These are phyloP conservation scores for Acropora yongei DNA, from an alignment of 64 coral and sea anemone genomes.

Conservation along the genomic window DNA sequence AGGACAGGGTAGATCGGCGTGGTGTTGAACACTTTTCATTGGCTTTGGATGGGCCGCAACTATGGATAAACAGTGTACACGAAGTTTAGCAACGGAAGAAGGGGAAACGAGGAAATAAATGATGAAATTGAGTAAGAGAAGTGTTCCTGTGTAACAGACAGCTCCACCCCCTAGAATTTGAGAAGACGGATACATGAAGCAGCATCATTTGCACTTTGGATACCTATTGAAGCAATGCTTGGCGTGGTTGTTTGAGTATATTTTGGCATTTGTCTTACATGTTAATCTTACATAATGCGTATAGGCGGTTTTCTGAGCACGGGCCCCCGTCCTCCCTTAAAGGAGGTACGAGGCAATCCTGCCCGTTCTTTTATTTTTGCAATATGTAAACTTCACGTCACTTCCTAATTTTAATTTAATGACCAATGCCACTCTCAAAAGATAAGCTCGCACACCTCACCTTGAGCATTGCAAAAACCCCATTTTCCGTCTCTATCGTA, in stretches of 20 bases:
- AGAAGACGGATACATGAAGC: background rate
- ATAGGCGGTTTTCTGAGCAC: too few relatives aligned
- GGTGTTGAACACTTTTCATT: slow-evolving; percentile 43
- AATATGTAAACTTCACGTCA: too few relatives aligned
- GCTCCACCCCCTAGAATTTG: background rate
- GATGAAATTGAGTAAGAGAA: too few relatives aligned
- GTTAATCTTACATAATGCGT: too few relatives aligned
- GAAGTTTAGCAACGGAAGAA: background rate
- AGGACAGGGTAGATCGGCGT: slow-evolving; percentile 43
- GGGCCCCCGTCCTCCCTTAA: too few relatives aligned
- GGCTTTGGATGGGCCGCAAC: slow-evolving; percentile 9
- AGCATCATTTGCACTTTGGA: too few relatives aligned
- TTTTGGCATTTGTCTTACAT: too few relatives aligned
- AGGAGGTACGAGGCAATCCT: too few relatives aligned
- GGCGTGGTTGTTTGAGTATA: too few relatives aligned
- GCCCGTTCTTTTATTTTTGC: too few relatives aligned
- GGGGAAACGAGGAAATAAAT: background rate
- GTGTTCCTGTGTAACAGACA: background rate
- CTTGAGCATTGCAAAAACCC: slow-evolving; percentile 70
- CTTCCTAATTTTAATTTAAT: too few relatives aligned
- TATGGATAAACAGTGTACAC: slow-evolving; percentile 30
- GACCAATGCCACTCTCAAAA: background rate
- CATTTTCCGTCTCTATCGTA: slow-evolving; percentile 70
- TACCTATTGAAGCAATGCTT: too few relatives aligned
- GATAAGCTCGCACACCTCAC: background rate